Evolutionary conservation across 2,888 invertebrate genomes (phyloP), one percentile per base, ranked within the genome.

Genomic region (Drosophila tanythrix): DNA sequence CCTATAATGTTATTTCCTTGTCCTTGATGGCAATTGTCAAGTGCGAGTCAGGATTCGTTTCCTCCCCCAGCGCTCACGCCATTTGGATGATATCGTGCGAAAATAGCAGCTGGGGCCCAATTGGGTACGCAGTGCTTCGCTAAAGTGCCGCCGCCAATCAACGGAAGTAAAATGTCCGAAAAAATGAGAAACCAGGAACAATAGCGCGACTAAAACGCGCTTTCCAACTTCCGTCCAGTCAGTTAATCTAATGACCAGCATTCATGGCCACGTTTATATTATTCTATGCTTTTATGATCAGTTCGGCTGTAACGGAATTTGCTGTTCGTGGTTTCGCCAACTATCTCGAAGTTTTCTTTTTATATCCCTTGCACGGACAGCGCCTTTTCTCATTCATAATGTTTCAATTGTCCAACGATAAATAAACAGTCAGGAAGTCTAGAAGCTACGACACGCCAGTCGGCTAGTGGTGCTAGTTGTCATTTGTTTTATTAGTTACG

Each of bases 231-330:
- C 83, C 76, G 83, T 70, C 70, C 83, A 81, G 81, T 79, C 77
- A 74, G 85, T 88, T 89, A 87, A 88, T 88, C 89, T 85, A 83
- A 89, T 87, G 87, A 82, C 89, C 88, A 71, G 74, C 77, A 88
- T 89, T 88, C 82, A 84, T 76, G 74, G 72, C 67, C 68, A 59
- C 67, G 69, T 76, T 63, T 64, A 68, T 82, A 55, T 48, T 40
- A 48, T 46, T 21, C 51, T 51, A 40, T 18, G 51, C 56, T 56
- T 8, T 50, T 35, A 3, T 15, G 35, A 27, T 50, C 35, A 15
- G 27, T 13, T 48, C 31, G 13, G 48, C 27, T 18, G 10, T 21
- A 31, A 3, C n/a, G 7, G 33, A 29, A 10, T 27, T 31, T 18
- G 29, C 25, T 31, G 7, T 36, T 52, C 69, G 61, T 76, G 69